Evolutionary conservation across 2,888 invertebrate species (phyloP).

Genomic region (Lepidocyrtoides sp.): DNA sequence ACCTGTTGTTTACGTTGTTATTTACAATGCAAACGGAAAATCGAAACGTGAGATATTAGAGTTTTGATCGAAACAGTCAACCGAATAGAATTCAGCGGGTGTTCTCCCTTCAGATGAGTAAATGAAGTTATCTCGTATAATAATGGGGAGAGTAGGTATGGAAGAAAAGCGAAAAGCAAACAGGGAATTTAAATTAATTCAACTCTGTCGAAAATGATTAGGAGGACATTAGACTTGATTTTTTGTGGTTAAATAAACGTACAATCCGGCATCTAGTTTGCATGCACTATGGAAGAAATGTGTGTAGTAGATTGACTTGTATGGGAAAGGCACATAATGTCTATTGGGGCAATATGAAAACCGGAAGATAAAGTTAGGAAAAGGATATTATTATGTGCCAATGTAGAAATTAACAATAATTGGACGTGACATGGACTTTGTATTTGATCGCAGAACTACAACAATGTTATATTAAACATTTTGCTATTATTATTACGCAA

Average conservation of each 20-base stretch:
- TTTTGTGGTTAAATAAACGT: background rate
- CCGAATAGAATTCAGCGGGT: too few relatives aligned
- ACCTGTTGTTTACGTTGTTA: slow-evolving; percentile 75
- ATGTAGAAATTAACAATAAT: too few relatives aligned
- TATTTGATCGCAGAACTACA: too few relatives aligned
- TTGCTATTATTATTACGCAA: background rate
- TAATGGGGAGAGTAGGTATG: too few relatives aligned
- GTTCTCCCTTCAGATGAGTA: background rate
- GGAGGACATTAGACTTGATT: background rate
- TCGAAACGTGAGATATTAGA: background rate
- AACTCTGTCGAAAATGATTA: background rate
- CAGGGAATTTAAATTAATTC: background rate
- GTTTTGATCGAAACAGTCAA: background rate
- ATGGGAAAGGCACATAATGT: too few relatives aligned
- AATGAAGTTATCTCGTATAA: background rate
- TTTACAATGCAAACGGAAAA: background rate
- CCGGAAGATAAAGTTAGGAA: too few relatives aligned
- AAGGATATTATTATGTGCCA: too few relatives aligned
- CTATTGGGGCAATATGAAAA: too few relatives aligned
- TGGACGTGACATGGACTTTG: too few relatives aligned
- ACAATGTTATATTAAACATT: background rate
- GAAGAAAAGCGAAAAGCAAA: background rate
- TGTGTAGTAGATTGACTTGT: too few relatives aligned
- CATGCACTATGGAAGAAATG: too few relatives aligned
- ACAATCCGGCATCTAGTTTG: too few relatives aligned